Conservation (phyloP, 2,113 vertebrate species). For the Equus quagga region DNA sequence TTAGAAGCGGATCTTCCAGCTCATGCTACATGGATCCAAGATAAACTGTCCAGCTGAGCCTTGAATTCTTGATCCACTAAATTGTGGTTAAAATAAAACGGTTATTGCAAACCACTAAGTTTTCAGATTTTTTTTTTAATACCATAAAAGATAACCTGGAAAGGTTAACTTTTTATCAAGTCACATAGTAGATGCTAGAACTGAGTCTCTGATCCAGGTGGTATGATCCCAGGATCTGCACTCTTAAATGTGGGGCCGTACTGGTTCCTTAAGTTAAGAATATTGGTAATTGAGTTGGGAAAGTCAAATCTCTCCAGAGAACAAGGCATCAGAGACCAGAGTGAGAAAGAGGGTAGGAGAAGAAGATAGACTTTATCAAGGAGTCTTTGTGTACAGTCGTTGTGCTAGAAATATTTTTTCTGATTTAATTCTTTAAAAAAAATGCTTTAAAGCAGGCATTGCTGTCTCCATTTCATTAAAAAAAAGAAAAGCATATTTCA, state of each 20-base stretch:
- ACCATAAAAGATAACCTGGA: not conserved
- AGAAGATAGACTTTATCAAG: not conserved
- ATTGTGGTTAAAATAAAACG: not conserved
- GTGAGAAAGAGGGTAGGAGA: fast-evolving
- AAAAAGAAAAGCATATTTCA: not conserved
- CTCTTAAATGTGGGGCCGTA: not conserved
- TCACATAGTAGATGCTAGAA: not conserved
- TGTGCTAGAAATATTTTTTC: not conserved
- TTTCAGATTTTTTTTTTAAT: not conserved
- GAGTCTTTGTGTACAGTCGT: not conserved
- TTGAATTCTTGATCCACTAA: not conserved
- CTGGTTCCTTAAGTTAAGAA: not conserved
- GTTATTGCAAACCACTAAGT: not conserved
- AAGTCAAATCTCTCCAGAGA: not conserved
- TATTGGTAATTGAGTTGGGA: not conserved
- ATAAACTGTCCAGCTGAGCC: not conserved
- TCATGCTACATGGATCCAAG: not conserved
- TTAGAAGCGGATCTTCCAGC: not conserved
- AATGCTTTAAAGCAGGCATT: not conserved
- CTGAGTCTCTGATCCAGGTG: not conserved
- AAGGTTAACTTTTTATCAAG: not conserved
- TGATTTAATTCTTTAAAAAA: not conserved
- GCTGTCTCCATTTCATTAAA: not conserved
- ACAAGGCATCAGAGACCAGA: not conserved
- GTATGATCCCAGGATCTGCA: not conserved